These are phyloP conservation scores for Morpho achilles DNA, from an alignment of 2,888 invertebrate species.

Conservation along the genomic window DNA sequence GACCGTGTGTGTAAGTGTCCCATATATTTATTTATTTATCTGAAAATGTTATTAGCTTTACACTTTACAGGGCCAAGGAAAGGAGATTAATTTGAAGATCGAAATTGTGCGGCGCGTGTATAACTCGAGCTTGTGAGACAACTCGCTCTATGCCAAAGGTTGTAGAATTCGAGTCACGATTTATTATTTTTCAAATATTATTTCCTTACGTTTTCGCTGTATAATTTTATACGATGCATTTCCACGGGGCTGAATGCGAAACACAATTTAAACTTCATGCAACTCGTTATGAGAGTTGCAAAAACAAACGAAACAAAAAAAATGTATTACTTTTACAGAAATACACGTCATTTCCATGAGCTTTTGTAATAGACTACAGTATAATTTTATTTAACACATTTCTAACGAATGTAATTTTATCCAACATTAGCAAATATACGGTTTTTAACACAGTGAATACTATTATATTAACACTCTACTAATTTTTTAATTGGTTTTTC, in stretches of 20 bases:
- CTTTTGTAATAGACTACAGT: slow-evolving; percentile 9
- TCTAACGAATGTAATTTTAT: too few relatives aligned
- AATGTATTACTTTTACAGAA: background rate
- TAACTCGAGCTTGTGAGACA: too few relatives aligned
- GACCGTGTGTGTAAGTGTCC: too few relatives aligned
- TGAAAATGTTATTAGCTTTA: too few relatives aligned
- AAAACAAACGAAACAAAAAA: background rate
- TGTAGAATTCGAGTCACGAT: too few relatives aligned
- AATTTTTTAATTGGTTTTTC: background rate
- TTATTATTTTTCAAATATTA: too few relatives aligned
- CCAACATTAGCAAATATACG: too few relatives aligned
- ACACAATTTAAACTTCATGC: slow-evolving; percentile 5
- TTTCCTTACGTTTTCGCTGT: background rate
- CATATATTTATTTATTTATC: too few relatives aligned
- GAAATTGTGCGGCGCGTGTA: too few relatives aligned
- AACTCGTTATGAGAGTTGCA: slow-evolving; percentile 1
- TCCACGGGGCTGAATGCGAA: background rate
- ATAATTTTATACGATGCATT: slow-evolving; percentile 3
- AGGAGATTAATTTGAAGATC: too few relatives aligned
- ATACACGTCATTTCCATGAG: slow-evolving; percentile 1
- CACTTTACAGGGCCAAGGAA: too few relatives aligned
- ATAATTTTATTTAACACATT: slow-evolving; percentile 18
- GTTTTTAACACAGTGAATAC: background rate
- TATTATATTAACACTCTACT: background rate
- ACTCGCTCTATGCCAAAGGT: too few relatives aligned